These are phyloP conservation scores for Aurelia sp. DNA, from an alignment of 30 jellyfish, hydroid and myxozoan genomes.

Conservation along the genomic window DNA sequence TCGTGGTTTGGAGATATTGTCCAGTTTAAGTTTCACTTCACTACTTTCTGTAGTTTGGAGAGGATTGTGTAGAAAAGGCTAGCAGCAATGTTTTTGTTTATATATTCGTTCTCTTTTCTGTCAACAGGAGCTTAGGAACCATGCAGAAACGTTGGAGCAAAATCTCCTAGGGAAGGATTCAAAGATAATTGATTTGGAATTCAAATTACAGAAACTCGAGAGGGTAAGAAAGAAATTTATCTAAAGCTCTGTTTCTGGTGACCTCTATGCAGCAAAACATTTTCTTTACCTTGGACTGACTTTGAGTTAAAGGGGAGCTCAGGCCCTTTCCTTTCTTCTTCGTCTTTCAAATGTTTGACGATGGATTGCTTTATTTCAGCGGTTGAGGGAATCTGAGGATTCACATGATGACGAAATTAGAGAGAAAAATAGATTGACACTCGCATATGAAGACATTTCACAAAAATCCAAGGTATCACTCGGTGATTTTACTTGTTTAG, in stretches of 20 bases:
- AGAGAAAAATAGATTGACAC: constrained; percentile 31
- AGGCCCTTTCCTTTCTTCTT: too few relatives aligned
- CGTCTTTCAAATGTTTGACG: too few relatives aligned
- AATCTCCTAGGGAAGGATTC: constrained; percentile 77
- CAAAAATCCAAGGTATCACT: constrained; percentile 27
- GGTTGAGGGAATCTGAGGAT: constrained; percentile 58
- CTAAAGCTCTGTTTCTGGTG: too few relatives aligned
- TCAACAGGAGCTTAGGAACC: constrained; percentile 67
- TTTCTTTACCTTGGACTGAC: too few relatives aligned
- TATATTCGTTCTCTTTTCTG: too few relatives aligned
- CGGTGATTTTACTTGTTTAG: background rate
- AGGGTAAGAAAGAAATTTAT: constrained; percentile 48
- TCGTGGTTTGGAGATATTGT: too few relatives aligned
- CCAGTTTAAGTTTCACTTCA: too few relatives aligned
- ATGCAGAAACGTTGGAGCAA: constrained; percentile 72
- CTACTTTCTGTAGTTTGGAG: too few relatives aligned
- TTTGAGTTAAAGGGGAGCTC: too few relatives aligned
- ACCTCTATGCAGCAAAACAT: too few relatives aligned
- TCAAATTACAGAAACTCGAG: constrained; percentile 71
- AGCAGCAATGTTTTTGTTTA: too few relatives aligned
- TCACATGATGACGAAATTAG: constrained; percentile 47
- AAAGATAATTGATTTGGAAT: constrained; percentile 74
- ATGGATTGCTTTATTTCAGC: constrained; percentile 1
- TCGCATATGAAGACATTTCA: constrained; percentile 32
- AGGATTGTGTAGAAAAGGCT: too few relatives aligned